Percentiles rank a stretch among this genome's conserved stretches.
Conservation (phyloP, 2,113 vertebrate genomes). For the Empidonax traillii region DNA sequence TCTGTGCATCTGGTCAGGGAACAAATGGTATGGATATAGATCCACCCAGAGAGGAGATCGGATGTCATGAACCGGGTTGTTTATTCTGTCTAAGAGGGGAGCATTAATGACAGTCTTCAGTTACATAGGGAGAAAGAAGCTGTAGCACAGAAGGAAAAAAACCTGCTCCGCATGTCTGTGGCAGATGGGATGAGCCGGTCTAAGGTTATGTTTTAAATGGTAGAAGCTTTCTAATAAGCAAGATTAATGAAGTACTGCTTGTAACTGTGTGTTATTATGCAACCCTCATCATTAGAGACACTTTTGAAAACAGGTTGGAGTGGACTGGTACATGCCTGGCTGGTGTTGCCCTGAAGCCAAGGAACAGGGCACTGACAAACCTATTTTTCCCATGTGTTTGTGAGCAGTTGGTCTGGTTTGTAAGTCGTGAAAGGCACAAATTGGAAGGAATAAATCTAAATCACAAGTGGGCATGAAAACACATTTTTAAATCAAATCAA, state of each 20-base stretch:
- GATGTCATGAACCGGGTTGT: neutral
- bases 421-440: neutral
- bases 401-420: neutral
- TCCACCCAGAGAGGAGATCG: neutral
- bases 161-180: neutral
- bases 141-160: neutral
- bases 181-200: neutral
- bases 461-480: neutral
- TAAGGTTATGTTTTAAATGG: neutral
- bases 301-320: neutral
- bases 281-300: neutral
- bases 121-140: neutral
- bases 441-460: neutral
- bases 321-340: neutral
- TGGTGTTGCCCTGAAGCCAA: neutral
- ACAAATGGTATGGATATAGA: conserved; percentile 3
- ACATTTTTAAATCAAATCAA: neutral
- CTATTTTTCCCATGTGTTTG: neutral
- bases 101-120: neutral
- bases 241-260: neutral
- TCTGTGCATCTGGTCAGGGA: neutral
- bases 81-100: neutral
- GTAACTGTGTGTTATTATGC: neutral
- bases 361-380: neutral
- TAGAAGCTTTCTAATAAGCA: conserved; percentile 16